Base-by-base conservation (phyloP, 2,797 vertebrate species). In the Acanthurus leucopareius region DNA sequence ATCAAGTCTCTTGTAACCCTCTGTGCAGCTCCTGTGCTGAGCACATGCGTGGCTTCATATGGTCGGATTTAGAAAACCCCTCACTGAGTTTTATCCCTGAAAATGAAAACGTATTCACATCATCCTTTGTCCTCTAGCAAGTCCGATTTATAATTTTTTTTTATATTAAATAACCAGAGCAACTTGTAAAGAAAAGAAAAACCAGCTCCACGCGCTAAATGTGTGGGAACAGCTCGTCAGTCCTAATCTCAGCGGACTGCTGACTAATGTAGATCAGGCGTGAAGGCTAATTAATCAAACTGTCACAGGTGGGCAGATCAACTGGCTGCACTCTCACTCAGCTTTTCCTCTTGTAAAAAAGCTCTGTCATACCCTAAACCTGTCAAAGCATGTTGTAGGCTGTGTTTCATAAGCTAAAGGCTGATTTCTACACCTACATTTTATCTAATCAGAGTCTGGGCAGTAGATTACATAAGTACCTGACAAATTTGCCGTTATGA, bases 251-350 rank as follows among this genome's bases (percentile, higher is more conserved):
- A 35, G 47, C 25, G 42, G 20, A 49, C 0, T 53, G 73, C 54
- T 77, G 60, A 85, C 22, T 69, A 54, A 83, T 51, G 59, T 20
- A 45, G 28, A 70, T 42, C 4, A 38, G 57, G 64, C 1, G 3
- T 73, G 67, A 80, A 52, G 25, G 14, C n/a, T 38, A 53, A 80
- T 69, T 68, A 59, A 59, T 70, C 11, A 44, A 60, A 59, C 83
- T 65, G 65, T 73, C 72, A 63, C 42, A 84, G 62, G 78, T 81
- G 69, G 72, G 35, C 44, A 54, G 40, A 54, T 86, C 75, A 79
- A 57, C 66, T 49, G 73, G 40, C 47, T 73, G 56, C 69, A 67
- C 19, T 15, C 67, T 79, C 15, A 17, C 16, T 58, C 32, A 40
- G 63, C 44, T 59, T 60, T 38, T 42, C 10, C 10, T 13, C 51